Evolutionary conservation across 2,888 invertebrate species (phyloP).

Genomic region (Nymphalis c-album): DNA sequence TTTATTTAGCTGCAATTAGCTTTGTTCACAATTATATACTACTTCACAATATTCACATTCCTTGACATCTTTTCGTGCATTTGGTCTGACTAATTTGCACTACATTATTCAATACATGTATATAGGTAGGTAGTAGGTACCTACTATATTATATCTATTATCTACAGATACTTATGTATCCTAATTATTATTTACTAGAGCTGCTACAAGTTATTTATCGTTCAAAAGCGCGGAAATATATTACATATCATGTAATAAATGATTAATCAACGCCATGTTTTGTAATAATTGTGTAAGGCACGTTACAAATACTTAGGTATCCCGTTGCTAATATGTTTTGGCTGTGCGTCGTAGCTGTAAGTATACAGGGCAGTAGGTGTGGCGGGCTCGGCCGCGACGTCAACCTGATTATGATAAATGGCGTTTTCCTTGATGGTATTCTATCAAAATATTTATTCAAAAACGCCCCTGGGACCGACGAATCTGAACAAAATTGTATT

Average conservation of each 20-base stretch:
- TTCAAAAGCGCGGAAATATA: too few relatives aligned
- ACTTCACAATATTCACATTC: too few relatives aligned
- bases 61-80: too few relatives aligned
- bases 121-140: too few relatives aligned
- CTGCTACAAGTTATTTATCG: too few relatives aligned
- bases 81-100: too few relatives aligned
- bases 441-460: conserved; percentile 67
- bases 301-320: not conserved
- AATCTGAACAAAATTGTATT: conserved; percentile 57
- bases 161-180: too few relatives aligned
- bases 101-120: too few relatives aligned
- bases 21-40: too few relatives aligned
- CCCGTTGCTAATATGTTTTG: not conserved
- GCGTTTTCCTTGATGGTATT: conserved; percentile 52
- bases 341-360: conserved; percentile 43
- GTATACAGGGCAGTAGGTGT: conserved; percentile 59
- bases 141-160: too few relatives aligned
- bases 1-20: too few relatives aligned
- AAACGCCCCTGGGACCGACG: conserved; percentile 50
- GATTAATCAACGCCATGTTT: not conserved
- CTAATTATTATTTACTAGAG: too few relatives aligned
- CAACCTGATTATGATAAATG: conserved; percentile 77
- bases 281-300: not conserved
- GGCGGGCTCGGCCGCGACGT: conserved; percentile 59
- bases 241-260: not conserved